phyloP scores from a whole-genome alignment of 2,113 vertebrate species.

The Onychostruthus taczanowskii region DNA sequence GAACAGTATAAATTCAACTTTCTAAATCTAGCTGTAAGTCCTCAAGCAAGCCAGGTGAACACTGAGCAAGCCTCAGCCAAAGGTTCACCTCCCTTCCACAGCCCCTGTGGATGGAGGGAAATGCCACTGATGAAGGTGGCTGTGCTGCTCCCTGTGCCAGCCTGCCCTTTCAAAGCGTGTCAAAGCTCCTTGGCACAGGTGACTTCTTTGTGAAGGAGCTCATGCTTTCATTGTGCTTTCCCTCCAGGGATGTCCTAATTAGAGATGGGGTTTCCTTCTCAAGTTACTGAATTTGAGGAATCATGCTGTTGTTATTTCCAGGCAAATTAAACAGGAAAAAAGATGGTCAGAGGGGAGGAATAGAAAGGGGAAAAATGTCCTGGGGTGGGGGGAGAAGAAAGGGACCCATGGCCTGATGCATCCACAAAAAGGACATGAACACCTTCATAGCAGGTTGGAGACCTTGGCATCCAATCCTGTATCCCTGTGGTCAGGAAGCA shows the following conservation, averaged over 20 bases:
- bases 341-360: not conserved
- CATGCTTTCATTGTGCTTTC: constrained; percentile 23
- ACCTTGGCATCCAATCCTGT: not conserved
- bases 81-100: not conserved
- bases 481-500: not conserved
- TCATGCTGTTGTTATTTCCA: not conserved
- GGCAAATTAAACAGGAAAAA: not conserved
- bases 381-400: rapidly evolving
- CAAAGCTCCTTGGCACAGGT: constrained; percentile 13
- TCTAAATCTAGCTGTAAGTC: constrained; percentile 5
- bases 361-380: rapidly evolving
- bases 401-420: not conserved
- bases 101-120: not conserved
- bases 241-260: constrained; percentile 24
- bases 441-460: not conserved
- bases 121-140: not conserved
- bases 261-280: constrained; percentile 28
- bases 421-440: not conserved
- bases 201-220: not conserved
- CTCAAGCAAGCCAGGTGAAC: constrained; percentile 6
- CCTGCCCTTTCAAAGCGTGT: not conserved
- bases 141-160: not conserved
- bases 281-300: not conserved
- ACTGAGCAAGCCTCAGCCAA: not conserved
- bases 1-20: not conserved